Percentiles rank a stretch among this genome's conserved stretches.
phyloP scores from a whole-genome alignment of 2,888 invertebrate species.

The Alloscopus bannaensis region DNA sequence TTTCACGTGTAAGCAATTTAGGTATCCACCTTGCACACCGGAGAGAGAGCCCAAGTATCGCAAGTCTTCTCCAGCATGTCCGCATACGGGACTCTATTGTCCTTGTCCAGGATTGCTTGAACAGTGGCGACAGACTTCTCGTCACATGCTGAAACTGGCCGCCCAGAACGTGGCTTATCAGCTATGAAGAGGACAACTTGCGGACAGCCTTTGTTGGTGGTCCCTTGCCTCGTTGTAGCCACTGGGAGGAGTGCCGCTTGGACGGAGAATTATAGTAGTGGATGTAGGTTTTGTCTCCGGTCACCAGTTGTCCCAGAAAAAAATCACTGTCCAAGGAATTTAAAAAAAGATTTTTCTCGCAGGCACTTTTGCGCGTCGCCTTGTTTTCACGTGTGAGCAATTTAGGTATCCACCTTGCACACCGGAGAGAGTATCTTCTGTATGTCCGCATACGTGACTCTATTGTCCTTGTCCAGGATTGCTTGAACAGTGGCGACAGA shows the following conservation, averaged over 20 bases:
- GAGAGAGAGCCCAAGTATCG: background rate
- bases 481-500: constrained; percentile 22
- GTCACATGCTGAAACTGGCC: background rate
- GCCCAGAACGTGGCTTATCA: background rate
- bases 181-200: constrained; percentile 1
- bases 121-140: constrained; percentile 22
- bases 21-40: constrained; percentile 32
- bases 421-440: constrained; percentile 1
- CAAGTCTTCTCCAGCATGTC: constrained; percentile 13
- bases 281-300: constrained; percentile 42
- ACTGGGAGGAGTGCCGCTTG: constrained; percentile 33
- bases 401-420: constrained; percentile 33
- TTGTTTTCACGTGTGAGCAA: background rate
- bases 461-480: constrained; percentile 9
- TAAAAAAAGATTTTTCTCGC: constrained; percentile 19
- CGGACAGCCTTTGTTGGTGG: constrained; percentile 22
- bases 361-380: background rate
- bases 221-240: constrained; percentile 5
- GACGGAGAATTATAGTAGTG: background rate
- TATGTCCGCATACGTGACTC: background rate
- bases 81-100: background rate
- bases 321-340: constrained; percentile 14
- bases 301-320: constrained; percentile 35
- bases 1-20: constrained; percentile 2
- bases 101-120: constrained; percentile 11